phyloP scores from a whole-genome alignment of 2,797 vertebrate species.

The Remorina albescens region DNA sequence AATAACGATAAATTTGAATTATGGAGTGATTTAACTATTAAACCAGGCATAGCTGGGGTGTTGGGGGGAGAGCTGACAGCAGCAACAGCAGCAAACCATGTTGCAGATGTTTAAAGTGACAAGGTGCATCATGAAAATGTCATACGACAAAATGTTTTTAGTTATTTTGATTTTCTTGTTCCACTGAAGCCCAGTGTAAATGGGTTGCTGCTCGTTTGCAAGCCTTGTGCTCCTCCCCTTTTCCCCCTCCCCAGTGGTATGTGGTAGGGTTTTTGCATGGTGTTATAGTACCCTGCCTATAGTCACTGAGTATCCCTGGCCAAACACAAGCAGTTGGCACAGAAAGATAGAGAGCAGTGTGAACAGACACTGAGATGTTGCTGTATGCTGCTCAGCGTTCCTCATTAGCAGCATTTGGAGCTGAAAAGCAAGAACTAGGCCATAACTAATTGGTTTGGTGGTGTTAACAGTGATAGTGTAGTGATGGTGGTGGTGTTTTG shows the following conservation, averaged over 20 bases:
- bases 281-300: slow-evolving; percentile 74
- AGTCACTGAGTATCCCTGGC: slow-evolving; percentile 75
- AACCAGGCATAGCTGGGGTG: slow-evolving; percentile 74
- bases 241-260: slow-evolving; percentile 42
- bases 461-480: slow-evolving; percentile 57
- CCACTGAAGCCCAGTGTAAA: slow-evolving; percentile 52
- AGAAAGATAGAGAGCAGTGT: slow-evolving; percentile 22
- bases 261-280: slow-evolving; percentile 81
- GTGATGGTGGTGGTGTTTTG: slow-evolving; percentile 63
- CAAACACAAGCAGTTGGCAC: slow-evolving; percentile 57
- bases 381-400: background rate
- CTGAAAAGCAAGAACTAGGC: slow-evolving; percentile 18
- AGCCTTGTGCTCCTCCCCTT: slow-evolving; percentile 22
- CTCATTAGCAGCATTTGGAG: background rate
- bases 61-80: slow-evolving; percentile 51
- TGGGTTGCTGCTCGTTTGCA: slow-evolving; percentile 36
- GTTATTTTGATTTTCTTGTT: slow-evolving; percentile 31
- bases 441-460: slow-evolving; percentile 36
- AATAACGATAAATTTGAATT: slow-evolving; percentile 80
- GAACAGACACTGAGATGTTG: slow-evolving; percentile 1
- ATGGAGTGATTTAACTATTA: slow-evolving; percentile 80
- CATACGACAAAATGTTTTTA: background rate
- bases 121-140: background rate
- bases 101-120: slow-evolving; percentile 22
- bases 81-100: slow-evolving; percentile 78